These are phyloP conservation scores for Caenorhabditis sinica DNA, from an alignment of 2,888 invertebrate species.

Conservation along the genomic window DNA sequence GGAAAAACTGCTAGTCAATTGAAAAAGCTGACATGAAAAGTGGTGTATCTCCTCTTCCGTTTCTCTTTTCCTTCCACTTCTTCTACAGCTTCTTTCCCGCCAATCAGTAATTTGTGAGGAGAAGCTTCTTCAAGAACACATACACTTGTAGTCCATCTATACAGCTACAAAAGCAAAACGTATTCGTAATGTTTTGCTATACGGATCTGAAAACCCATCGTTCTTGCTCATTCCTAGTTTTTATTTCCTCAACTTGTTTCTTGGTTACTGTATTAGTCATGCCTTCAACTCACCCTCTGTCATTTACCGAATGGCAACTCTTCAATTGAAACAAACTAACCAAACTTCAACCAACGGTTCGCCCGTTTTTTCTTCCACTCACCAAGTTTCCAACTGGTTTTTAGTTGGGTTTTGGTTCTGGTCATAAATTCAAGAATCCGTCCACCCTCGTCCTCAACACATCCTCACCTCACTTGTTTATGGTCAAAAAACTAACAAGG, in stretches of 20 bases:
- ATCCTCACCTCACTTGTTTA: conserved; percentile 6
- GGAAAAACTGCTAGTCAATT: conserved; percentile 34
- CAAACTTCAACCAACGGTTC: conserved; percentile 41
- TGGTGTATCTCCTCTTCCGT: conserved; percentile 29
- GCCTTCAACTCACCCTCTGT: neutral
- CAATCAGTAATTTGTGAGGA: conserved; percentile 21
- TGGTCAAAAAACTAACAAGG: conserved; percentile 16
- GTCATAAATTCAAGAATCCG: conserved; percentile 58
- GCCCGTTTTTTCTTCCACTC: neutral
- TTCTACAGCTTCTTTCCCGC: neutral
- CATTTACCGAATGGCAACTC: conserved; percentile 10
- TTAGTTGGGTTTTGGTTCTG: conserved; percentile 13
- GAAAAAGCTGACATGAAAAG: conserved; percentile 50
- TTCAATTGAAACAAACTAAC: conserved; percentile 18
- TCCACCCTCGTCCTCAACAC: conserved; percentile 8
- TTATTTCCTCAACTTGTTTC: neutral
- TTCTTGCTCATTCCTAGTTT: conserved; percentile 6
- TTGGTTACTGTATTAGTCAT: conserved; percentile 6
- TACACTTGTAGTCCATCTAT: neutral
- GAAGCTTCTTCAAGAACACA: neutral
- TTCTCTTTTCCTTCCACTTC: conserved; percentile 12
- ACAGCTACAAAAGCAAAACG: neutral
- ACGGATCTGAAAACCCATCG: neutral
- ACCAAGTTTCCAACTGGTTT: conserved; percentile 37
- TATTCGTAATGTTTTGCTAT: neutral